These are phyloP conservation scores for Strix uralensis DNA, from an alignment of 2,113 vertebrate species.

Conservation along the genomic window DNA sequence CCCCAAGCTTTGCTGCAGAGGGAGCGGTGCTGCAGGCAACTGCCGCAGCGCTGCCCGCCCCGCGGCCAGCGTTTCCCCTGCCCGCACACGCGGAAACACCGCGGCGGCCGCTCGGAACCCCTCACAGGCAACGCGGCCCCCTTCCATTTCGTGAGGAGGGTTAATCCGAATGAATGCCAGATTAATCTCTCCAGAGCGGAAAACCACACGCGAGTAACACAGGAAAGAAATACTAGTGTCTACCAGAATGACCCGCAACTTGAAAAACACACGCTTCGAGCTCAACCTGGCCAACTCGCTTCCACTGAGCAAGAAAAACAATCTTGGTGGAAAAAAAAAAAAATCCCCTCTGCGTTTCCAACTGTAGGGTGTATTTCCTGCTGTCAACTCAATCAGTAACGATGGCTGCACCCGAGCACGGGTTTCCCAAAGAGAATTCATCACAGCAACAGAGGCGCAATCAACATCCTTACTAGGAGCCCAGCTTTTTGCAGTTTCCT, in stretches of 20 bases:
- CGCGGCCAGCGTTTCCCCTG: neutral
- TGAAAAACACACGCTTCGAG: neutral
- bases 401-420: neutral
- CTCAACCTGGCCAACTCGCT: neutral
- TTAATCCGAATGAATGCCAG: neutral
- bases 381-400: neutral
- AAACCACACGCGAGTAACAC: neutral
- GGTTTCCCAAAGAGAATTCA: neutral
- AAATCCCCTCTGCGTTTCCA: neutral
- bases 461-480: neutral
- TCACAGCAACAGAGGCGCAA: neutral
- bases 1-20: neutral
- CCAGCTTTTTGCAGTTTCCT: neutral
- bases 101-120: neutral
- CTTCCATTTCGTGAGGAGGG: neutral
- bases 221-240: neutral
- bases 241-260: neutral
- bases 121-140: neutral
- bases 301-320: neutral
- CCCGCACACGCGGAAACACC: neutral
- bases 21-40: neutral
- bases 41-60: neutral
- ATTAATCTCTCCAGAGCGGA: neutral
- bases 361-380: neutral
- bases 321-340: rapidly evolving